Conservation (phyloP, 2,113 vertebrate species). For the Siniperca chuatsi region DNA sequence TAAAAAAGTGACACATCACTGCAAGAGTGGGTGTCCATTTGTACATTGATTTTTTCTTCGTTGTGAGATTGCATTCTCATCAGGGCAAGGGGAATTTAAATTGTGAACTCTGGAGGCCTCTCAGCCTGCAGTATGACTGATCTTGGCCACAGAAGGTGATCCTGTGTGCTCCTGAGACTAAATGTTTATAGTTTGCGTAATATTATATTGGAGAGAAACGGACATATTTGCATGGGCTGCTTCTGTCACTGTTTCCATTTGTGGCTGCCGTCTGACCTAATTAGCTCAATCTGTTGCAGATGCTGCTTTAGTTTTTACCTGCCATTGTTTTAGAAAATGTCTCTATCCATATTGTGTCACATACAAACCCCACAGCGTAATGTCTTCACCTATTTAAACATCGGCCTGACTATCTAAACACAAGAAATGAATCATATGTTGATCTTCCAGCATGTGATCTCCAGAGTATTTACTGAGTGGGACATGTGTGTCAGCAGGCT, state of each 20-base stretch:
- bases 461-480: slow-evolving; percentile 48
- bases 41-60: not conserved
- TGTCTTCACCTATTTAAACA: slow-evolving; percentile 44
- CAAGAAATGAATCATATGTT: slow-evolving; percentile 45
- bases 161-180: slow-evolving; percentile 55
- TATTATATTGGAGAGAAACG: slow-evolving; percentile 44
- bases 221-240: slow-evolving; percentile 46
- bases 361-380: slow-evolving; percentile 2
- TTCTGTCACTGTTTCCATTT: slow-evolving; percentile 63
- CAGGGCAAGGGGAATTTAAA: not conserved
- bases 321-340: slow-evolving; percentile 37
- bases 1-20: not conserved
- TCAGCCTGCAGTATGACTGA: slow-evolving; percentile 40
- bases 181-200: slow-evolving; percentile 62
- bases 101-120: slow-evolving; percentile 28
- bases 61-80: slow-evolving; percentile 12
- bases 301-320: slow-evolving; percentile 48
- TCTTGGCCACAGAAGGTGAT: slow-evolving; percentile 28
- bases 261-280: slow-evolving; percentile 45
- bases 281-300: slow-evolving; percentile 54
- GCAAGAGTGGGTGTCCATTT: not conserved
- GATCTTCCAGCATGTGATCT: slow-evolving; percentile 50
- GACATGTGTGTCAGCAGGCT: slow-evolving; percentile 60
- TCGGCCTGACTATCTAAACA: slow-evolving; percentile 39
- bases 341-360: not conserved